A percentile compares a stretch with the other conserved stretches of the same genome.
phyloP scores from a whole-genome alignment of 2,888 invertebrate genomes.

The Drosophila meridiana region DNA sequence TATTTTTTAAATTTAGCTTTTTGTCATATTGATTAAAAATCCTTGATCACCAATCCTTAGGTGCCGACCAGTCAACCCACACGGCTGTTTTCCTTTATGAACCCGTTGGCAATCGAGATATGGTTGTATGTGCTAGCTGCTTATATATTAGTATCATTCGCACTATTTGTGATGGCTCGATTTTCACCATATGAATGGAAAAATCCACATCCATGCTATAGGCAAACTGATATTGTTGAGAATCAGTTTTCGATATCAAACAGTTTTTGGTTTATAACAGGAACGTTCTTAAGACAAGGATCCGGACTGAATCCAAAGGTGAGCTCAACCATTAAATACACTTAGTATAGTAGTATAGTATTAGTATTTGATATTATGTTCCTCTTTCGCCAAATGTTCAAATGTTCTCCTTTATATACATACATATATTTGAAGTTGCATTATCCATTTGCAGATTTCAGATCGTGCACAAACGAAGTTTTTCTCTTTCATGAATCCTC shows the following conservation, averaged over 20 bases:
- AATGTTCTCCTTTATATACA: too few species aligned
- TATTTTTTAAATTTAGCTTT: not conserved
- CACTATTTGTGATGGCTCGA: constrained; percentile 97
- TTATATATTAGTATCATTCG: constrained; percentile 96
- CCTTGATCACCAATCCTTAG: constrained; percentile 85
- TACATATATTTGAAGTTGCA: not conserved
- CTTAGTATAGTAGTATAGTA: not conserved
- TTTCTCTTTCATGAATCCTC: constrained; percentile 94
- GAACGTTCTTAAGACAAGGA: constrained; percentile 94
- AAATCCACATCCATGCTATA: constrained; percentile 91
- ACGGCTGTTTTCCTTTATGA: constrained; percentile 97
- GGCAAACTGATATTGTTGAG: constrained; percentile 93
- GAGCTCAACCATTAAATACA: constrained; percentile 60
- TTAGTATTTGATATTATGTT: not conserved
- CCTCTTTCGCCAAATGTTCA: not conserved
- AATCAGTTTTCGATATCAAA: constrained; percentile 99
- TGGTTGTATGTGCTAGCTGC: constrained; percentile 98
- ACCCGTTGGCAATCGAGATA: constrained; percentile 97
- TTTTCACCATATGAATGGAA: constrained; percentile 99
- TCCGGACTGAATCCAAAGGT: constrained; percentile 94
- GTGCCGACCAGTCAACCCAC: constrained; percentile 95
- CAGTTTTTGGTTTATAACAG: constrained; percentile 96
- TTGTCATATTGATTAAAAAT: not conserved
- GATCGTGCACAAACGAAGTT: constrained; percentile 89
- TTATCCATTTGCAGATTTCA: constrained; percentile 83